A percentile compares a stretch with the other conserved stretches of the same genome.
Conservation (phyloP, 2,888 invertebrate species). For the Xestoiulus laeticollis region DNA sequence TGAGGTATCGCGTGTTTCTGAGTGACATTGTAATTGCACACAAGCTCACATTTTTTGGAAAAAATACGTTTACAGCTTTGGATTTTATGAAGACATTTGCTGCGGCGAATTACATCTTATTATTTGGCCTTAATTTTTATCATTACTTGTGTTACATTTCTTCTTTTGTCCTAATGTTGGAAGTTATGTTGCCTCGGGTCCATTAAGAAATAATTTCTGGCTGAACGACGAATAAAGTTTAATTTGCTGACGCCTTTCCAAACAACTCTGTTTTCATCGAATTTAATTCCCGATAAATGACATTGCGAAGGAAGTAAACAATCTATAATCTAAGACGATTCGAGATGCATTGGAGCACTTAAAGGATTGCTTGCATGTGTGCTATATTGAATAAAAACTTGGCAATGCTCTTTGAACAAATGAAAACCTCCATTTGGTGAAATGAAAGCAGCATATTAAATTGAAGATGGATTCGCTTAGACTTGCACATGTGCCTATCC, state of each 20-base stretch:
- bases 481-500: not conserved
- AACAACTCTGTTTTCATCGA: conserved; percentile 16
- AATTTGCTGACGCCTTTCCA: not conserved
- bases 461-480: not conserved
- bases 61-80: no score
- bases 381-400: not conserved
- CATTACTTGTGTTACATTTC: not conserved
- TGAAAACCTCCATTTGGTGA: not conserved
- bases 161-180: not conserved
- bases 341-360: not conserved
- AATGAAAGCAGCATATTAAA: not conserved
- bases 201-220: not conserved
- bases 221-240: not conserved
- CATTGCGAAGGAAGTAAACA: not conserved
- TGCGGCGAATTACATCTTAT: no score
- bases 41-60: no score
- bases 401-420: not conserved
- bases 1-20: no score
- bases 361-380: not conserved
- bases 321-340: conserved; percentile 10
- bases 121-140: no score
- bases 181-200: not conserved
- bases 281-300: not conserved
- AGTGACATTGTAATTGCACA: no score
- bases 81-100: no score